phyloP scores from a whole-genome alignment of 1,140 invertebrate species.

The Anadara kagoshimensis region DNA sequence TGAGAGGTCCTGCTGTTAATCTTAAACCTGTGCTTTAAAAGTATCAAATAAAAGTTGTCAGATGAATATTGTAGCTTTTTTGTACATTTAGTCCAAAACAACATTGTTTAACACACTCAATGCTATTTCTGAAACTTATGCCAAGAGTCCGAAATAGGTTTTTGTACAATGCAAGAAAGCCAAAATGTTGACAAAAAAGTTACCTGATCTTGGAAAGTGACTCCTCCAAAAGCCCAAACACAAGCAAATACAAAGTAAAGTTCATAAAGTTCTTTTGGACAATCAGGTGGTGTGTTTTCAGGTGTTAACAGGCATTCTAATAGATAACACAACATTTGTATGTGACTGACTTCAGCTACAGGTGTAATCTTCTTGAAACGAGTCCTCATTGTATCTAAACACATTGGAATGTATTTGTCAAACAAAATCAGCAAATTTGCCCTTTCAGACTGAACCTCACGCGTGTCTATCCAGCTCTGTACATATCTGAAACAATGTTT shows the following conservation, averaged over 20 bases:
- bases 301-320: constrained; percentile 91
- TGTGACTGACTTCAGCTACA: constrained; percentile 93
- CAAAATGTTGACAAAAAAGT: neutral
- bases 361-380: constrained; percentile 97
- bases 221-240: constrained; percentile 97
- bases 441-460: constrained; percentile 79
- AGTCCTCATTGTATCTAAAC: constrained; percentile 88
- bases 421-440: constrained; percentile 95
- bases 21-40: too few relatives aligned
- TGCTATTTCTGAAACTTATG: too few relatives aligned
- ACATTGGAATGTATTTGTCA: constrained; percentile 96
- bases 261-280: constrained; percentile 95
- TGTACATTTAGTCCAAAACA: too few relatives aligned
- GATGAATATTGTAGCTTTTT: too few relatives aligned
- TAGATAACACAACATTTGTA: constrained; percentile 94
- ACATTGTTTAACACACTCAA: too few relatives aligned
- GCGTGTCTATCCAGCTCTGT: constrained; percentile 95
- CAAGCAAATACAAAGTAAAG: constrained; percentile 97
- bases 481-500: constrained; percentile 81
- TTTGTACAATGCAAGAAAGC: too few relatives aligned
- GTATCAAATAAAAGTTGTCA: too few relatives aligned
- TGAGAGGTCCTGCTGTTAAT: too few relatives aligned
- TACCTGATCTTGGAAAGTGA: constrained; percentile 94
- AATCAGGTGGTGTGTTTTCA: constrained; percentile 88
- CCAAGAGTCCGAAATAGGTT: too few relatives aligned